Conservation (phyloP, 2,888 invertebrate species). For the Anthophora plumipes region DNA sequence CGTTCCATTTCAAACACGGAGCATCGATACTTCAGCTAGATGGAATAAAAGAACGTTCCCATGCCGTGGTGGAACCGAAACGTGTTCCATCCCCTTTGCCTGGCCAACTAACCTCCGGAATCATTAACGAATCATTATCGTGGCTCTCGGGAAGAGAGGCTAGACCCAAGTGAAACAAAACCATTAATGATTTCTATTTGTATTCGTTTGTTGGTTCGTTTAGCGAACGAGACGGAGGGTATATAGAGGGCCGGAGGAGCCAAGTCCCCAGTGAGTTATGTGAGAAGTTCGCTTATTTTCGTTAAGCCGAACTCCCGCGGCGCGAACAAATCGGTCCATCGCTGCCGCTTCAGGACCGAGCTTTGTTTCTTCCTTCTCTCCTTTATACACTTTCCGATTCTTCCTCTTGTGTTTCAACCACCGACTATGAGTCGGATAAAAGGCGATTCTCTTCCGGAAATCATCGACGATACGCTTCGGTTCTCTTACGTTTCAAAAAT, state of each 20-base stretch:
- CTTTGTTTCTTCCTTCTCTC: conserved; percentile 73
- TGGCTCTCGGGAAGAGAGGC: conserved; percentile 45
- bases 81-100: conserved; percentile 16
- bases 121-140: conserved; percentile 82
- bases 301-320: conserved; percentile 82
- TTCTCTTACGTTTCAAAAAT: conserved; percentile 13
- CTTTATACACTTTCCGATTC: conserved; percentile 59
- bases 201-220: conserved; percentile 77
- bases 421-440: background rate
- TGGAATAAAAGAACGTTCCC: conserved; percentile 34
- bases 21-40: conserved; percentile 13
- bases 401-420: conserved; percentile 15
- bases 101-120: conserved; percentile 63
- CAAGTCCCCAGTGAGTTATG: conserved; percentile 81
- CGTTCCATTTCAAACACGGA: conserved; percentile 59
- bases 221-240: conserved; percentile 51
- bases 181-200: conserved; percentile 84
- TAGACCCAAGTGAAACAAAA: conserved; percentile 79
- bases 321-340: conserved; percentile 83
- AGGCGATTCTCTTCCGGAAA: background rate
- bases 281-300: conserved; percentile 83
- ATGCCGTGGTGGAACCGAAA: conserved; percentile 30
- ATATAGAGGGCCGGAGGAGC: conserved; percentile 50
- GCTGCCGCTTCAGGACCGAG: conserved; percentile 74
- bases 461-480: conserved; percentile 23